Evolutionary conservation across 1,140 invertebrate species (phyloP).

Genomic region (Dryas iulia): DNA sequence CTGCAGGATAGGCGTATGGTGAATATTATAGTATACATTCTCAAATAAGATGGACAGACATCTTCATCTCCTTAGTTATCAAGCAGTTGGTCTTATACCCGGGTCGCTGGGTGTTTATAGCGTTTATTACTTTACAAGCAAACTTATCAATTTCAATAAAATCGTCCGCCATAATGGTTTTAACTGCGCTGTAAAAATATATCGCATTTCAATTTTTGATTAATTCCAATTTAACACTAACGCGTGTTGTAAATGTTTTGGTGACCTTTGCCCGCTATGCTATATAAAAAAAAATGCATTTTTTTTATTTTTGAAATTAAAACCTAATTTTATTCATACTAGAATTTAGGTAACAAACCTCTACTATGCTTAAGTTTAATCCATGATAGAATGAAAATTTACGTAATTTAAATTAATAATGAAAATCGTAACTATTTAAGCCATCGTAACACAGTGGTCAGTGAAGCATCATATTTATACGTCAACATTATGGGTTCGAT

Average conservation of each 20-base stretch:
- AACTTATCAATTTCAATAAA: slow-evolving; percentile 30
- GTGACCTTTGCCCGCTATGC: not conserved
- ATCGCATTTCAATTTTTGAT: slow-evolving; percentile 16
- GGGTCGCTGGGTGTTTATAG: slow-evolving; percentile 19
- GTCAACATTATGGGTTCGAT: not conserved
- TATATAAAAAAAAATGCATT: not conserved
- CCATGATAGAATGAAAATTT: too few species aligned
- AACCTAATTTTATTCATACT: too few species aligned
- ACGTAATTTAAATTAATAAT: too few species aligned
- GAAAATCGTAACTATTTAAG: too few species aligned
- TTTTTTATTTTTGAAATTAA: too few species aligned
- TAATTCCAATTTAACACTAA: slow-evolving; percentile 18
- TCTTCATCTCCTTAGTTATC: not conserved
- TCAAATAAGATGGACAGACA: too few species aligned
- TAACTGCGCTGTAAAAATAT: slow-evolving; percentile 18
- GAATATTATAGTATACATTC: too few species aligned
- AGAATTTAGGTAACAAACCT: too few species aligned
- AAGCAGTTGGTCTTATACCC: not conserved
- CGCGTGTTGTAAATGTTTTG: slow-evolving; percentile 5
- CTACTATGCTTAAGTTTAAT: too few species aligned
- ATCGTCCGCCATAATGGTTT: slow-evolving; percentile 19
- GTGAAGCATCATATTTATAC: too few species aligned
- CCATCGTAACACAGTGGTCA: too few species aligned
- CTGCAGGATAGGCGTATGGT: too few species aligned
- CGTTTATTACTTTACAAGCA: slow-evolving; percentile 27